Percentiles rank a stretch among this genome's conserved stretches.
phyloP scores from a whole-genome alignment of 2,888 invertebrate species.

The Eupithecia abbreviata region DNA sequence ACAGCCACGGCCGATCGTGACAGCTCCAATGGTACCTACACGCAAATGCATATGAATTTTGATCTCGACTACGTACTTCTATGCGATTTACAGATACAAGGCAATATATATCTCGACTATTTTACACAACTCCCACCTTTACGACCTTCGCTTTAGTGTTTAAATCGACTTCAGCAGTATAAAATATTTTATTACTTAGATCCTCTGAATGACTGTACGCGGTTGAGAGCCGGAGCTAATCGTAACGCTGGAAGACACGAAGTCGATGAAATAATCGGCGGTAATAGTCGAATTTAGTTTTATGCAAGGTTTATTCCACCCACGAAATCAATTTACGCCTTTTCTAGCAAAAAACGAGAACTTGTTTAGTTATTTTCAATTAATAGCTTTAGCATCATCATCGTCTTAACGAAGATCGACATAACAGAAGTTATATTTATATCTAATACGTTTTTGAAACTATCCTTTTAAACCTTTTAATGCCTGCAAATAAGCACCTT shows the following conservation, averaged over 20 bases:
- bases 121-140: constrained; percentile 27
- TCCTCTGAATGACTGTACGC: constrained; percentile 43
- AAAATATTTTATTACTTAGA: constrained; percentile 21
- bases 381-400: neutral
- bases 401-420: neutral
- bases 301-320: constrained; percentile 46
- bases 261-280: constrained; percentile 63
- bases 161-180: constrained; percentile 18
- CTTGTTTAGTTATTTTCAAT: constrained; percentile 15
- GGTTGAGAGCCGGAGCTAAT: constrained; percentile 64
- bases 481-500: too few relatives aligned
- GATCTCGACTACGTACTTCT: constrained; percentile 65
- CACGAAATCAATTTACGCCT: constrained; percentile 31
- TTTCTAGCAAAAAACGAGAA: constrained; percentile 25
- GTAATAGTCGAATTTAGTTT: constrained; percentile 54
- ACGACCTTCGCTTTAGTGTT: constrained; percentile 19
- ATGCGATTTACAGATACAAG: constrained; percentile 53
- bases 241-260: constrained; percentile 59
- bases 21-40: constrained; percentile 64
- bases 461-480: neutral
- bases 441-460: neutral
- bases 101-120: constrained; percentile 21
- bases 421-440: neutral
- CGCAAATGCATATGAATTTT: constrained; percentile 67
- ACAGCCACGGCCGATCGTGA: constrained; percentile 76